Evolutionary conservation across 1,140 invertebrate genomes (phyloP).

Genomic region (Hestina assimilis): DNA sequence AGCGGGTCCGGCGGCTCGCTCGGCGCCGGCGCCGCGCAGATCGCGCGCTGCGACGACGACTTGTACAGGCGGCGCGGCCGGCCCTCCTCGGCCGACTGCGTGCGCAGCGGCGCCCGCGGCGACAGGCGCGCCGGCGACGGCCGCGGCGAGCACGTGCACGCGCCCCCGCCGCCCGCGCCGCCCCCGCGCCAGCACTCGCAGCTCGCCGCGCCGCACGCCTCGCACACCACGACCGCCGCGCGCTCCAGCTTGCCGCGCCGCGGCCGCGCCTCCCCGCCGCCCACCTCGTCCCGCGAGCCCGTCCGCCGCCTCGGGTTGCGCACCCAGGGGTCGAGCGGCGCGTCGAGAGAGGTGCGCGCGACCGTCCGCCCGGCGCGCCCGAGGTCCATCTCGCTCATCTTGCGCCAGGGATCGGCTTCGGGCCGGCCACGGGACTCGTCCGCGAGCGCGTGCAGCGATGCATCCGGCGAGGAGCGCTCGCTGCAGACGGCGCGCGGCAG

Average conservation of each 20-base stretch:
- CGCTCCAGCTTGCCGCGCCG: slow-evolving; percentile 48
- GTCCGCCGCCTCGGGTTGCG: slow-evolving; percentile 30
- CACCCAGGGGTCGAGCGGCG: slow-evolving; percentile 52
- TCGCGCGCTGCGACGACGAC: slow-evolving; percentile 45
- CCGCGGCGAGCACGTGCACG: slow-evolving; percentile 50
- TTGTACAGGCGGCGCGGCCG: slow-evolving; percentile 52
- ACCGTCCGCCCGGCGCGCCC: slow-evolving; percentile 19
- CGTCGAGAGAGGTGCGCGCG: slow-evolving; percentile 19
- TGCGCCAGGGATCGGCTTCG: slow-evolving; percentile 40
- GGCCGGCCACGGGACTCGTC: slow-evolving; percentile 14
- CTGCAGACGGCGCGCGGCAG: slow-evolving; percentile 30
- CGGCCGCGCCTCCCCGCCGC: slow-evolving; percentile 6
- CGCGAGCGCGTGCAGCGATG: slow-evolving; percentile 24
- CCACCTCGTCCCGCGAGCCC: slow-evolving; percentile 26
- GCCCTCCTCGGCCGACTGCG: slow-evolving; percentile 52
- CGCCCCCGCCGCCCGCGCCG: slow-evolving; percentile 33
- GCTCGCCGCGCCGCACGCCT: slow-evolving; percentile 38
- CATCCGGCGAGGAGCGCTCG: slow-evolving; percentile 38
- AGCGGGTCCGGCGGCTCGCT: slow-evolving; percentile 48
- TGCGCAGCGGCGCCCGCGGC: slow-evolving; percentile 35
- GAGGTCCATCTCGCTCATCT: slow-evolving; percentile 44
- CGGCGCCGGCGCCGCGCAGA: slow-evolving; percentile 32
- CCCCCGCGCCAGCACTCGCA: slow-evolving; percentile 35
- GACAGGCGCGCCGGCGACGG: slow-evolving; percentile 37
- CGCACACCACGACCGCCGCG: slow-evolving; percentile 44